These are phyloP conservation scores for Pangasius djambal DNA, from an alignment of 2,797 vertebrate species.

Conservation along the genomic window DNA sequence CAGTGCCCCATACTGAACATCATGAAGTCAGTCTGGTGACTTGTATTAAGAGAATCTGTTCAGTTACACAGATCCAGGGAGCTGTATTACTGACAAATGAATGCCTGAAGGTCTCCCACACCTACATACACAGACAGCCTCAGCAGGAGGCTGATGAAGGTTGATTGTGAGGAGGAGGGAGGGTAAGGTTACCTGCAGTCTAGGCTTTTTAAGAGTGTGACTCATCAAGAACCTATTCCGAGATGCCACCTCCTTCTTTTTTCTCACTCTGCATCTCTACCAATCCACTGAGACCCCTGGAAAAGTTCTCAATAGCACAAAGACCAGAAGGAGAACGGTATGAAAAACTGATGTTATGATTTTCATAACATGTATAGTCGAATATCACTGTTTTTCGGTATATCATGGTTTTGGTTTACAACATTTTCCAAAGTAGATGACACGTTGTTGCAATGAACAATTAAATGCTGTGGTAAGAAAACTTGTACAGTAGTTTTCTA, in stretches of 20 bases:
- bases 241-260: constrained; percentile 40
- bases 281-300: background rate
- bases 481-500: background rate
- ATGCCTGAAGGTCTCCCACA: constrained; percentile 44
- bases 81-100: constrained; percentile 42
- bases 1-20: constrained; percentile 4
- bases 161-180: constrained; percentile 52
- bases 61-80: constrained; percentile 33
- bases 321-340: background rate
- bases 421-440: background rate
- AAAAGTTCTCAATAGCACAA: constrained; percentile 31
- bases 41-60: constrained; percentile 36
- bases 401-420: background rate
- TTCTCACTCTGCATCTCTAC: constrained; percentile 19
- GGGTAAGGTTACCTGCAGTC: constrained; percentile 55
- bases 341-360: background rate
- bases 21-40: constrained; percentile 30
- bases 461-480: no score
- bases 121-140: constrained; percentile 44
- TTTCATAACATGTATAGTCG: background rate
- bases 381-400: background rate
- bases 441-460: background rate
- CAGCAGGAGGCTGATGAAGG: constrained; percentile 50
- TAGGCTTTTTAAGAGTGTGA: constrained; percentile 57
- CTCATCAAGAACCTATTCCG: constrained; percentile 57